These are phyloP conservation scores for Microtus oregoni DNA, from an alignment of 2,113 vertebrate species.

Conservation along the genomic window DNA sequence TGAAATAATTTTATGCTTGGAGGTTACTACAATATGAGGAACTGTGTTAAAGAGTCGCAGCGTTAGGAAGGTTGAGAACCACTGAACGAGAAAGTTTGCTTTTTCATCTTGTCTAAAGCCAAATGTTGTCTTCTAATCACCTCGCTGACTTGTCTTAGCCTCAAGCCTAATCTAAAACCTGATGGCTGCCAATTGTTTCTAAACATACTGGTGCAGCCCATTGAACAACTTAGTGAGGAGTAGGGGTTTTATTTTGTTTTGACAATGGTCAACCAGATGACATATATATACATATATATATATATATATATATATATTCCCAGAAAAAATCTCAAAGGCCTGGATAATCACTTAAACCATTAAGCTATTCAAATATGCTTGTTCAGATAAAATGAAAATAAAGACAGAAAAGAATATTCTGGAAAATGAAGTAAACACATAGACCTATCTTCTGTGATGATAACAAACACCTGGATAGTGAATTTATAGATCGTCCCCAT, in stretches of 20 bases:
- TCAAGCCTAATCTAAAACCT: conserved; percentile 20
- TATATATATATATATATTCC: background rate
- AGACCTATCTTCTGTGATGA: background rate
- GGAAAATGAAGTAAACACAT: background rate
- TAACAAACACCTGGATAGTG: background rate
- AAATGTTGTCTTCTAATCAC: conserved; percentile 6
- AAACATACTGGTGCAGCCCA: background rate
- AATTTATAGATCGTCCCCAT: background rate
- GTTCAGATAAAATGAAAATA: conserved; percentile 36
- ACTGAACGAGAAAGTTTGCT: background rate
- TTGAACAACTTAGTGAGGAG: conserved; percentile 26
- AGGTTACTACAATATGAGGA: background rate
- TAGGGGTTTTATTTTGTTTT: conserved; percentile 57
- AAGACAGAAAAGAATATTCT: conserved; percentile 42
- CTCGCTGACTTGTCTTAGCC: background rate
- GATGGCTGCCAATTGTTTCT: background rate
- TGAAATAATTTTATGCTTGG: background rate
- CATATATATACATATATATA: background rate
- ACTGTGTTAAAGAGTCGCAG: background rate
- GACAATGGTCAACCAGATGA: conserved; percentile 47
- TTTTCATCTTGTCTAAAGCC: background rate
- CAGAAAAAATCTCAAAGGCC: conserved; percentile 36
- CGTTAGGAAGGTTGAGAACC: background rate
- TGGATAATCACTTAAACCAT: conserved; percentile 37
- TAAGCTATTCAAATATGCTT: background rate